Evolutionary conservation across 2,888 invertebrate species (phyloP), one percentile per base, ranked within the genome.

Genomic region (Trachelus troglodyta): DNA sequence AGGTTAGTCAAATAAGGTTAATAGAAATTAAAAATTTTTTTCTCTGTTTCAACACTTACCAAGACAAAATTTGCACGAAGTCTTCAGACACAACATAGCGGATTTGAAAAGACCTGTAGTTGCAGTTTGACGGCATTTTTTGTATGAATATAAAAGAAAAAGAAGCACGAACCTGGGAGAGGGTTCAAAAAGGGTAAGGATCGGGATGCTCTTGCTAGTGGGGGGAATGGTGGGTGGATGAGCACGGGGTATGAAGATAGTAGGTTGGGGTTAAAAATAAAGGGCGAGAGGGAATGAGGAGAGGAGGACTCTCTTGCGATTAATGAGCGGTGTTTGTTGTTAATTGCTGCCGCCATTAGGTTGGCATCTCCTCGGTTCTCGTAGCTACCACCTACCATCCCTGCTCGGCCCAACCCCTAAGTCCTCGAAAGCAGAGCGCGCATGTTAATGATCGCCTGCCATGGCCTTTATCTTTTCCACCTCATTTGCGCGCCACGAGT

Each of bases 311-410:
- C 89, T 87, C 85, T 86, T 84, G 89, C 91, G 90, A 91, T 91
- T 91, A 91, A 91, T 91, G 91, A 91, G 90, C 91, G 90, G 90
- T 91, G 91, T 91, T 91, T 91, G 91, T 91, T 91, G 91, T 91
- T 91, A 91, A 91, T 91, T 91, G 91, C 91, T 90, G 88, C 89
- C 90, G 89, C 90, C 91, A 91, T 91, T 91, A 91, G 88, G 90
- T 91, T 90, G 88, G 87, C 89, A 90, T 90, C 90, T 87, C 86
- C 84, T 85, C 85, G 81, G 80, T 80, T 82, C 79, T 82, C 79
- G 81, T 80, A 77, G 73, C 81, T 79, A 76, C 75, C 40, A 35
- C 80, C 68, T 76, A 76, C 71, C 71, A 31, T 71, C 71, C 31
- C 12, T 34, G 71, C 71, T 9, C 71, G 71, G 71, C 33, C 71